Base-by-base conservation (phyloP, 2,888 invertebrate species). In the Rotaria sp. region DNA sequence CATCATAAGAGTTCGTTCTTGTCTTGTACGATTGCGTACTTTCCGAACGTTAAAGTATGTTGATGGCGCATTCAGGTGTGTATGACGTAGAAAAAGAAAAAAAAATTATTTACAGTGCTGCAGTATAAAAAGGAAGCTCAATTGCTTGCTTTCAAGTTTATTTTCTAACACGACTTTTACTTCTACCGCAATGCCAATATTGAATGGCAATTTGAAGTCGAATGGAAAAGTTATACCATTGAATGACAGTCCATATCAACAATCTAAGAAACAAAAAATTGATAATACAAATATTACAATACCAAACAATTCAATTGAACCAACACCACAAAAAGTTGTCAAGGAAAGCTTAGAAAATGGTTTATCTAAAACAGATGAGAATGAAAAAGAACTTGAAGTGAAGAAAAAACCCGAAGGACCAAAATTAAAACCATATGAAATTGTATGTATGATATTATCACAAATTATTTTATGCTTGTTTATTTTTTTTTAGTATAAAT, bases 391-490 rank as follows among this genome's bases (percentile, higher is more conserved):
- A 3, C 8, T n/a, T 0, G n/a, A 26, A 11, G 13, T 0, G 8
- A 26, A 11, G 26, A 45, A 80, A 26, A 80, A 80, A 80, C 21
- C 45, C 0, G 26, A 80, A 45, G 67, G 35, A 35, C 45, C 26
- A 45, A 80, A 80, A 45, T 45, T 80, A 38, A 80, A 80, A 80
- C 7, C 80, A 45, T 80, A 45, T 45, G 80, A 80, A 80, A 80
- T 80, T 80, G 80, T 80, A 45, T 15, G 80, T 30, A 30, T 7
- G 30, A 67, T 15, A n/a, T 24, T 15, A 11, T 15, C 3, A 13
- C 3, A 30, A 45, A 24, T 10, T 26, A 0, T 15, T 45, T 26
- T 11, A 45, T 45, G 0, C 18, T 11, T 26, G 18, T 26, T 41
- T 35, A 8, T 41, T 26, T 38, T 1, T 75, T 41, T 75, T 26